Base-by-base conservation (phyloP, 2,797 vertebrate genomes). In the Gorsachius magnificus region DNA sequence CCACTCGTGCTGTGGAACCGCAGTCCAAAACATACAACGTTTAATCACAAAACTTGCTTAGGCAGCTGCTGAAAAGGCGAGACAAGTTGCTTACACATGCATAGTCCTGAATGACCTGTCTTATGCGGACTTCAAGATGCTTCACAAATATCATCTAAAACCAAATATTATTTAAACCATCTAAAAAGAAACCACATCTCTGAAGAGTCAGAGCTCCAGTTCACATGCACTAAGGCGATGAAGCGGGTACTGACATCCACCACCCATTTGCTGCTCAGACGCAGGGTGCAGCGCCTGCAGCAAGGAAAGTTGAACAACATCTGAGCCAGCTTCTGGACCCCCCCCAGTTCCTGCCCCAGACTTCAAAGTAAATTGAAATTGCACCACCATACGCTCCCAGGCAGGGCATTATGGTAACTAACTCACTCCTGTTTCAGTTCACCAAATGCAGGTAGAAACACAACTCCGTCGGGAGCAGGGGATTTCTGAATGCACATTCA, bases 61-160 rank as follows among this genome's bases (percentile, higher is more conserved):
- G 94, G 91, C 91, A 96, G 95, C 95, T 96, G 93, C 72, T 95
- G 82, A 88, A 84, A 93, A 88, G 68, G 46, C 93, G 36, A 78
- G 46, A 95, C 89, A 79, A 93, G 83, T 24, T 93, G 77, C 86
- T 92, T 95, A 92, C 70, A 89, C 31, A 90, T 5, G 17, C 88
- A 70, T 19, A 90, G 70, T 72, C 80, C 90, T 86, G 91, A 96
- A 91, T 77, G 69, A 76, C 71, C 78, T 80, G 35, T 80, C 89
- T 91, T 86, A 81, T 60, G 33, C 0, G 6, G 46, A 77, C 86
- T 81, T 95, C 85, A 81, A 79, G 87, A 88, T 91, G 79, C 72
- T 83, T 88, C 91, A 93, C 51, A 95, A 96, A 91, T 65, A 91
- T 56, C 13, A 65, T 16, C 74, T 43, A 58, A 95, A 79, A 1